Evolutionary conservation across 2,797 vertebrate species (phyloP), one percentile per base, ranked within the genome.

Genomic region (Protonibea diacanthus): DNA sequence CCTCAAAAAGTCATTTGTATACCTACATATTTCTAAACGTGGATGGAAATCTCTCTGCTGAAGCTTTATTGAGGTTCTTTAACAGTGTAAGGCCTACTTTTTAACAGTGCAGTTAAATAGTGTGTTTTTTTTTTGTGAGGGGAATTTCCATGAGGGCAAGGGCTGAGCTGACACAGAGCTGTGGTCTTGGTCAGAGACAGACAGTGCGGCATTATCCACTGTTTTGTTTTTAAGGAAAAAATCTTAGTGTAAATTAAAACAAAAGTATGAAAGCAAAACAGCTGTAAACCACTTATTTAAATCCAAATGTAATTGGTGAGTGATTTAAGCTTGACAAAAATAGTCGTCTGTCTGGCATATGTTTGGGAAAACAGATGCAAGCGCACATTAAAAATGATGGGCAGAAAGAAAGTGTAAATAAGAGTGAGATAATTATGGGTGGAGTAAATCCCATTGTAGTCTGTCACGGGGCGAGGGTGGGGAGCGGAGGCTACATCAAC

Each of bases 81-180:
- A 64, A 81, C 47, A 66, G 72, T 75, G 68, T 59, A 69, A 74
- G 56, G 74, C 56, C 64, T 60, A 65, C 25, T 75, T 82, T 88
- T 92, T 82, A 89, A 89, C 59, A 71, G 81, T 67, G 71, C 66
- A 76, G 81, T 90, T 82, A 85, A 89, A 89, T 55, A 9, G 76
- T 84, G 77, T 81, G n/a, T n/a, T n/a, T 8, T 38, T 38, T 38
- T 88, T 89, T 88, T 86, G 85, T 85, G 83, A 90, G 70, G 71
- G 86, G 67, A 90, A 76, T 92, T 93, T 93, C 90, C 90, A 93
- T 83, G 86, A 88, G 76, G 88, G 74, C 72, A 65, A 68, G 59
- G 73, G 71, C 62, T 78, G 66, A 88, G 79, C 82, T 62, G 83
- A 83, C 84, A 84, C 76, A 66, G 70, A 57, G 29, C 75, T 87